Conservation (phyloP, 2,888 invertebrate species). For the Pandemis heparana region DNA sequence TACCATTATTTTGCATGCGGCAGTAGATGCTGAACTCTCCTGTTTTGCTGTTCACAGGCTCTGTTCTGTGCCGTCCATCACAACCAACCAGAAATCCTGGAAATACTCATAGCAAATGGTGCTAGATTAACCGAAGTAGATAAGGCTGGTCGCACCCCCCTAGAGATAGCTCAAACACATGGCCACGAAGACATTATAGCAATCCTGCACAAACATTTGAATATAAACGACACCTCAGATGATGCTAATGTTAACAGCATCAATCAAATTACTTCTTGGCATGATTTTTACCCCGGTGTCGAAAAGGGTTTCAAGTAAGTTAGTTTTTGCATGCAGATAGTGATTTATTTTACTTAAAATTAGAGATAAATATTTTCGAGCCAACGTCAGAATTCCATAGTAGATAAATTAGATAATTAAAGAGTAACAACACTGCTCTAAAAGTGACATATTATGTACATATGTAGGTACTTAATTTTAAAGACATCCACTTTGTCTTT, state of each 20-base stretch:
- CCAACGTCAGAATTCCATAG: not conserved
- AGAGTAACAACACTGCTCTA: not conserved
- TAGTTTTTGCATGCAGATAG: constrained; percentile 26
- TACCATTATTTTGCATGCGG: constrained; percentile 9
- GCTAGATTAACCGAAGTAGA: constrained; percentile 82
- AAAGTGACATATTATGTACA: no score
- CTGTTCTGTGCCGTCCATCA: constrained; percentile 87
- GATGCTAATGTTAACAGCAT: constrained; percentile 51
- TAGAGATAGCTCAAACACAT: constrained; percentile 84
- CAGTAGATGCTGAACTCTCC: not conserved
- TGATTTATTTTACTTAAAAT: not conserved
- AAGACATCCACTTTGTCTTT: no score
- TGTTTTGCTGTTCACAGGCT: constrained; percentile 76
- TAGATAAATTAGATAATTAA: not conserved
- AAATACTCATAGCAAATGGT: constrained; percentile 82
- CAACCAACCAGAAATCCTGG: constrained; percentile 82
- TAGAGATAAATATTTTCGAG: no score
- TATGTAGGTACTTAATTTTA: no score
- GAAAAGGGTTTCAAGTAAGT: constrained; percentile 66
- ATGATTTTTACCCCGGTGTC: constrained; percentile 82
- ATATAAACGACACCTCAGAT: constrained; percentile 52
- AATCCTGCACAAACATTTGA: constrained; percentile 71
- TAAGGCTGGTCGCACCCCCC: constrained; percentile 75
- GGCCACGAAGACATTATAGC: constrained; percentile 78
- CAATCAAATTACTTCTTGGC: constrained; percentile 69